A percentile compares a stretch with the other conserved stretches of the same genome.
These are phyloP conservation scores for Notarius quadriscutis DNA, from an alignment of 2,113 vertebrate species.

Conservation along the genomic window DNA sequence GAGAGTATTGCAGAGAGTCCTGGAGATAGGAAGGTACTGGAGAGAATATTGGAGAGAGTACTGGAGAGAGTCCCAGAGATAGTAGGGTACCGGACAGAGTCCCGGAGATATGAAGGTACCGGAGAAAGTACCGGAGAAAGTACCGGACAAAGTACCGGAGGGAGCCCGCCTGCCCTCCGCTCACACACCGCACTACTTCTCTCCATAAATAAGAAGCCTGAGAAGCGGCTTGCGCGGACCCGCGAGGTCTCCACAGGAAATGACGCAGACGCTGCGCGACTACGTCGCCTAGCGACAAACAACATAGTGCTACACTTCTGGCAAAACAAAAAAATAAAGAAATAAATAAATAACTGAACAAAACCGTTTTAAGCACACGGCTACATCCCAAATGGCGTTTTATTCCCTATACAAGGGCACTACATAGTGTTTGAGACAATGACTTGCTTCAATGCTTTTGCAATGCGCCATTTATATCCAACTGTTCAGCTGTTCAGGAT, in stretches of 20 bases:
- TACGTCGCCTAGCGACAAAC: constrained; percentile 71
- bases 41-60: neutral
- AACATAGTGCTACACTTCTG: constrained; percentile 42
- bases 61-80: neutral
- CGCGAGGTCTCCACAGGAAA: constrained; percentile 61
- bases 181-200: constrained; percentile 5
- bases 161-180: neutral
- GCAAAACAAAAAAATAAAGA: constrained; percentile 13
- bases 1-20: no score
- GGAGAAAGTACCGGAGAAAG: neutral
- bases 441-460: neutral
- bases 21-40: no score
- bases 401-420: constrained; percentile 7
- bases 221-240: neutral
- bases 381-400: neutral
- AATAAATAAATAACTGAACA: neutral
- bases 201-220: neutral
- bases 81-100: no score
- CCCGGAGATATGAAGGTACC: neutral
- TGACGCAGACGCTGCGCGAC: constrained; percentile 65
- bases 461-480: neutral
- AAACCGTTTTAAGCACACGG: neutral
- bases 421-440: neutral
- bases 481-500: neutral
- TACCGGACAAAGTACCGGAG: neutral